Conservation (phyloP, 2,888 invertebrate genomes). For the Anthrax anthrax region DNA sequence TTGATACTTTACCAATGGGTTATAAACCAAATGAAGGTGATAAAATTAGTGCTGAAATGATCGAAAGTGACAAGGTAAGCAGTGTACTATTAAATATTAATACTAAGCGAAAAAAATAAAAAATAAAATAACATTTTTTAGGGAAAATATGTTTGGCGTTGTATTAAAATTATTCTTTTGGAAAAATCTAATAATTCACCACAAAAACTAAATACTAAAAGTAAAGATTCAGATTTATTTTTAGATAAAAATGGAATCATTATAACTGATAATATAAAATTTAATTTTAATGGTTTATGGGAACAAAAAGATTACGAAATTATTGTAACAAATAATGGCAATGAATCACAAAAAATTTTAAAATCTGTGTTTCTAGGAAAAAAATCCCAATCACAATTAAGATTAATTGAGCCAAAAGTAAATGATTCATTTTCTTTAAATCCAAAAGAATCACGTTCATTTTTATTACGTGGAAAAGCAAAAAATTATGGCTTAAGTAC, state of each 20-base stretch:
- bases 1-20: slow-evolving; percentile 38
- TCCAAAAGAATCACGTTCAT: slow-evolving; percentile 33
- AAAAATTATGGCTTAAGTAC: slow-evolving; percentile 45
- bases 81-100: not conserved
- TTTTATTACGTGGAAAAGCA: slow-evolving; percentile 39
- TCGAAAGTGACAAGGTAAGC: slow-evolving; percentile 49
- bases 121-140: slow-evolving; percentile 11
- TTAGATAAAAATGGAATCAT: slow-evolving; percentile 38
- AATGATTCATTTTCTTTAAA: slow-evolving; percentile 29
- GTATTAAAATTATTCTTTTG: slow-evolving; percentile 15
- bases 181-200: not conserved
- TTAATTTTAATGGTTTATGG: slow-evolving; percentile 32
- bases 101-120: not conserved
- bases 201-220: not conserved
- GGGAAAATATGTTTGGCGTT: slow-evolving; percentile 31
- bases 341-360: slow-evolving; percentile 33
- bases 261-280: slow-evolving; percentile 36
- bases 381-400: slow-evolving; percentile 40
- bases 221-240: slow-evolving; percentile 14
- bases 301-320: slow-evolving; percentile 35
- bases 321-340: slow-evolving; percentile 36
- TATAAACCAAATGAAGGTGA: slow-evolving; percentile 44
- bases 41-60: slow-evolving; percentile 48
- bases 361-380: slow-evolving; percentile 38
- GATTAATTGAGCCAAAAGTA: slow-evolving; percentile 31